Evolutionary conservation across 2,113 vertebrate species (phyloP).

Genomic region (Mohoua ochrocephala): DNA sequence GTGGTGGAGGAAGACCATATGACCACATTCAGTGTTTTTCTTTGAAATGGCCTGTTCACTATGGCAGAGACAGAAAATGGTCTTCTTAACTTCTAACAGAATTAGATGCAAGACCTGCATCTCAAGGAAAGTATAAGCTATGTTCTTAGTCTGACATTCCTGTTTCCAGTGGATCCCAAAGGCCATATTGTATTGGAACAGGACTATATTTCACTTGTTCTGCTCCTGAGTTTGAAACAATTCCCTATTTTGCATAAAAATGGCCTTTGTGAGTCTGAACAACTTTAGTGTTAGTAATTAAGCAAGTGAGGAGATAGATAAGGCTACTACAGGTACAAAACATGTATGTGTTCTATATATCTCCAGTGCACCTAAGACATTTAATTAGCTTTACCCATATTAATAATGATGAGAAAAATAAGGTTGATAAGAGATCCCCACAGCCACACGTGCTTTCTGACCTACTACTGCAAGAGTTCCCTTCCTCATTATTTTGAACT

Average conservation of each 20-base stretch:
- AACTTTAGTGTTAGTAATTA: not conserved
- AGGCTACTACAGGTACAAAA: not conserved
- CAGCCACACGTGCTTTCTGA: not conserved
- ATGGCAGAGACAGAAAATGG: not conserved
- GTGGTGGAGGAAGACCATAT: not conserved
- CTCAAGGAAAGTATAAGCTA: not conserved
- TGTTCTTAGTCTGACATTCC: not conserved
- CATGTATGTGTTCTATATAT: not conserved
- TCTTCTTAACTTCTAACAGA: not conserved
- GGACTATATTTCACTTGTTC: not conserved
- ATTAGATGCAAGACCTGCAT: not conserved
- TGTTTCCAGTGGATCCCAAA: not conserved
- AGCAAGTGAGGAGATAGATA: not conserved
- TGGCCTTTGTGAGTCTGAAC: not conserved
- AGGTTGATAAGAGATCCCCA: not conserved
- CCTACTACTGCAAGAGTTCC: not conserved
- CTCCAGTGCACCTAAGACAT: not conserved
- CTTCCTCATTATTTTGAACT: not conserved
- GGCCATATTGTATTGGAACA: not conserved
- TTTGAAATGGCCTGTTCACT: not conserved
- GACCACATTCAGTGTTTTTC: accelerated
- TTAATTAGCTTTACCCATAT: not conserved
- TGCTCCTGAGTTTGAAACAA: not conserved
- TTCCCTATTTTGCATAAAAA: not conserved
- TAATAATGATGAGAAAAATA: not conserved